Evolutionary conservation across 2,113 vertebrate genomes (phyloP).

Genomic region (Phyllostomus discolor): DNA sequence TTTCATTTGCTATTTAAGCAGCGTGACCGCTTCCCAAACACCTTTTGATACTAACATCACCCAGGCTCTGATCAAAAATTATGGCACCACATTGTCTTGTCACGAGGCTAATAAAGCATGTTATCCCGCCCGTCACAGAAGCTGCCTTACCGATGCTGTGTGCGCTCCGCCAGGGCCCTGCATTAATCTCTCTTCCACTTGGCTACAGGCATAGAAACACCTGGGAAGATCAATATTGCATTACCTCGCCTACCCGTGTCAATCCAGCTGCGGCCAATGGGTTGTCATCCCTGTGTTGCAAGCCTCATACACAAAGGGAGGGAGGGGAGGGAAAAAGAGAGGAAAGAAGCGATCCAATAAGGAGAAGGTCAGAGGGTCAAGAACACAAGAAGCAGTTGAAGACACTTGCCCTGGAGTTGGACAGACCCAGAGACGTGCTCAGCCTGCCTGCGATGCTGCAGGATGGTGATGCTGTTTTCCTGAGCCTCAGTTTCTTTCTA

Average conservation of each 20-base stretch:
- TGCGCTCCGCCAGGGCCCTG: background rate
- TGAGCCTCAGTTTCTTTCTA: background rate
- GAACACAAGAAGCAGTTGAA: background rate
- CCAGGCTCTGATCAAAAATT: constrained; percentile 47
- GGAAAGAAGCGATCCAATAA: background rate
- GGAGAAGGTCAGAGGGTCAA: background rate
- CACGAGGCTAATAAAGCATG: constrained; percentile 48
- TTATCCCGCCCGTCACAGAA: background rate
- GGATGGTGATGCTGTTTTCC: background rate
- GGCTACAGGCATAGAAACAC: background rate
- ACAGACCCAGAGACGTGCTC: background rate
- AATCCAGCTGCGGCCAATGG: background rate
- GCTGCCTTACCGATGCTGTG: background rate
- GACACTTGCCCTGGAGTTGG: background rate
- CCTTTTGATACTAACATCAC: background rate
- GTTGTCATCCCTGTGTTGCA: background rate
- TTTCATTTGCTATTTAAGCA: background rate
- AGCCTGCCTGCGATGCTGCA: background rate
- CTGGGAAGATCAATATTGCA: constrained; percentile 1
- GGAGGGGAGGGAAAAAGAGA: background rate
- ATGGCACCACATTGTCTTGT: constrained; percentile 44
- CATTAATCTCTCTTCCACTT: background rate
- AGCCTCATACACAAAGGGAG: background rate
- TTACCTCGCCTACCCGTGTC: background rate
- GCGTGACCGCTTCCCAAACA: background rate